These are phyloP conservation scores for Galeruca laticollis DNA, from an alignment of 2,888 invertebrate species.

Conservation along the genomic window DNA sequence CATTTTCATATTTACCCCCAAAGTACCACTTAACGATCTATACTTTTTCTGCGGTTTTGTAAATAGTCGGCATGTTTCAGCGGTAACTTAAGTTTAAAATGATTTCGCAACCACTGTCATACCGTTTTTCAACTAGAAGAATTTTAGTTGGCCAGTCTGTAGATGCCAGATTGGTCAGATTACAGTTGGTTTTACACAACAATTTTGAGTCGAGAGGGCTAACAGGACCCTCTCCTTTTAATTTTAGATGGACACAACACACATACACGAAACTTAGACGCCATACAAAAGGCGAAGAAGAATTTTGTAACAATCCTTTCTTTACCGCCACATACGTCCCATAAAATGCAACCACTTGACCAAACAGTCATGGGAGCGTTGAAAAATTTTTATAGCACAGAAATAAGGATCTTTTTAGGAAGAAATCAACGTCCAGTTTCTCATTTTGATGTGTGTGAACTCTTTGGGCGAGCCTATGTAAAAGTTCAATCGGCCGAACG, in stretches of 20 bases:
- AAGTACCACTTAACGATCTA: too few relatives aligned
- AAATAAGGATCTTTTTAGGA: conserved; percentile 1
- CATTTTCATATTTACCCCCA: too few relatives aligned
- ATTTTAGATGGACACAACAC: conserved; percentile 28
- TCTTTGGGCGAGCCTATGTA: not conserved
- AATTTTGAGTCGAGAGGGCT: too few relatives aligned
- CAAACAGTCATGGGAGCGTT: conserved; percentile 9
- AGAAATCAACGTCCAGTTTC: not conserved
- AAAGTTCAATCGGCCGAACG: not conserved
- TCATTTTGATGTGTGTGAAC: conserved; percentile 14
- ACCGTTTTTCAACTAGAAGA: too few relatives aligned
- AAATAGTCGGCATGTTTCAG: too few relatives aligned
- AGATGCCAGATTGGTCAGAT: too few relatives aligned
- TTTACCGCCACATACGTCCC: conserved; percentile 16
- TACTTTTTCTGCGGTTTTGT: too few relatives aligned
- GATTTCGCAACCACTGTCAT: too few relatives aligned
- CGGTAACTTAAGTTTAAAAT: too few relatives aligned
- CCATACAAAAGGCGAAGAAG: conserved; percentile 16
- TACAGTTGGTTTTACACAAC: too few relatives aligned
- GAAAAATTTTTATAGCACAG: conserved; percentile 8
- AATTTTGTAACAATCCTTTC: conserved; percentile 28
- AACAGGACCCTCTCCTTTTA: conserved; percentile 28
- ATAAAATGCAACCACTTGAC: conserved; percentile 5
- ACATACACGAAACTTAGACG: conserved; percentile 31
- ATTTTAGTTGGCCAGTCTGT: too few relatives aligned